These are phyloP conservation scores for Trichogramma evanescens DNA, from an alignment of 2,888 invertebrate species.

Conservation along the genomic window DNA sequence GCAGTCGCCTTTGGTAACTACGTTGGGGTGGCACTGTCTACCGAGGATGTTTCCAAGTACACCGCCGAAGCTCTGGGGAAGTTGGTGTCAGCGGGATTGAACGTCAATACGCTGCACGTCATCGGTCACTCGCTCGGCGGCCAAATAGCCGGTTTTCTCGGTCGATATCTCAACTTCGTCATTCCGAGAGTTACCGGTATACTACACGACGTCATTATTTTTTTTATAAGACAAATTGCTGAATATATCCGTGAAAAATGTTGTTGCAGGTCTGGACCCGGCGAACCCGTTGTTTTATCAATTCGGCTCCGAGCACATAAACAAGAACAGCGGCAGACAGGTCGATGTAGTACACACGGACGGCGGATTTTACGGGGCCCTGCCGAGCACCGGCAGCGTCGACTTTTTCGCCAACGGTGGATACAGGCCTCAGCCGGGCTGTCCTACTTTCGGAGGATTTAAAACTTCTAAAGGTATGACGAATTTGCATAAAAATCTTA, in stretches of 20 bases:
- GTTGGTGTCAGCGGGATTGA: slow-evolving; percentile 22
- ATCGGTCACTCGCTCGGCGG: slow-evolving; percentile 35
- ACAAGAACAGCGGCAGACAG: slow-evolving; percentile 24
- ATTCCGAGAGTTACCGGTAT: slow-evolving; percentile 34
- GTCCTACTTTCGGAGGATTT: slow-evolving; percentile 23
- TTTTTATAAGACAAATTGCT: background rate
- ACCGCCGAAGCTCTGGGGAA: slow-evolving; percentile 23
- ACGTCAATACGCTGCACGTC: slow-evolving; percentile 28
- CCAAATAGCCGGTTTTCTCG: slow-evolving; percentile 31
- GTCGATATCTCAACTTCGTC: slow-evolving; percentile 20
- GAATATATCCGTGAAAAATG: background rate
- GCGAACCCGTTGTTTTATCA: slow-evolving; percentile 34
- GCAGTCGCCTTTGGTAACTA: slow-evolving; percentile 27
- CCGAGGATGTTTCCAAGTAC: slow-evolving; percentile 22
- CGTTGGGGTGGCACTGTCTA: slow-evolving; percentile 12
- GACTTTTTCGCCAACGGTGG: slow-evolving; percentile 37
- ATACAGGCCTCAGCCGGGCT: slow-evolving; percentile 34
- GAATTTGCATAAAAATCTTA: background rate
- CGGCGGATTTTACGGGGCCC: slow-evolving; percentile 30
- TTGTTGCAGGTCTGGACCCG: slow-evolving; percentile 32
- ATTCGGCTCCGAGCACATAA: slow-evolving; percentile 27
- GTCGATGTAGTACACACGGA: slow-evolving; percentile 37
- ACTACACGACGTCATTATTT: background rate
- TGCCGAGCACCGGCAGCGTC: slow-evolving; percentile 27
- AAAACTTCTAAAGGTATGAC: slow-evolving; percentile 23